phyloP scores from a whole-genome alignment of 1,140 invertebrate genomes.

The Lepidurus apus region DNA sequence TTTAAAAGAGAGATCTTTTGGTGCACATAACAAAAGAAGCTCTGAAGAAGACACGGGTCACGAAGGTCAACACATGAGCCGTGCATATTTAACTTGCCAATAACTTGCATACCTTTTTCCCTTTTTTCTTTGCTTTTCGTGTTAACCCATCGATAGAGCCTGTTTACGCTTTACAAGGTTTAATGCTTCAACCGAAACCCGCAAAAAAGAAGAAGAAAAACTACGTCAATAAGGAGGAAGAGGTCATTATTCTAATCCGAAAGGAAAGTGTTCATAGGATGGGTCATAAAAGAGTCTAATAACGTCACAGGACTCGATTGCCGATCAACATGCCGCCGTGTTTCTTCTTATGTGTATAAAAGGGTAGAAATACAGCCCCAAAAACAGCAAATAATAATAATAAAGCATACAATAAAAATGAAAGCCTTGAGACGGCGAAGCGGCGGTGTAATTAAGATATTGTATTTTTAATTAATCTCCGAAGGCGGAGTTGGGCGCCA shows the following conservation, averaged over 20 bases:
- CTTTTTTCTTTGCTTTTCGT: neutral
- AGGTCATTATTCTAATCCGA: slow-evolving; percentile 19
- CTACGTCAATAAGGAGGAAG: slow-evolving; percentile 3
- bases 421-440: neutral
- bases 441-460: slow-evolving; percentile 6
- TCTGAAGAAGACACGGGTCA: slow-evolving; percentile 7
- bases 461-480: slow-evolving; percentile 20
- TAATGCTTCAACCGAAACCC: neutral
- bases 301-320: slow-evolving; percentile 9
- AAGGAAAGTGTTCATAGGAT: slow-evolving; percentile 6
- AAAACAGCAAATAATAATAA: neutral
- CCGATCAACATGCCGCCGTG: slow-evolving; percentile 16
- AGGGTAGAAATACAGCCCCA: neutral
- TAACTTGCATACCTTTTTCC: slow-evolving; percentile 2
- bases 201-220: neutral
- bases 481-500: neutral
- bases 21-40: slow-evolving; percentile 18
- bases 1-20: slow-evolving; percentile 13
- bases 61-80: slow-evolving; percentile 14
- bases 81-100: slow-evolving; percentile 6
- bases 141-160: neutral
- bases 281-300: neutral
- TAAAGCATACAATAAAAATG: too few relatives aligned
- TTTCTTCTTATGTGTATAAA: neutral
- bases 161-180: slow-evolving; percentile 8